Evolutionary conservation across 2,797 vertebrate genomes (phyloP), one percentile per base, ranked within the genome.

Genomic region (Macroramphosus scolopax): DNA sequence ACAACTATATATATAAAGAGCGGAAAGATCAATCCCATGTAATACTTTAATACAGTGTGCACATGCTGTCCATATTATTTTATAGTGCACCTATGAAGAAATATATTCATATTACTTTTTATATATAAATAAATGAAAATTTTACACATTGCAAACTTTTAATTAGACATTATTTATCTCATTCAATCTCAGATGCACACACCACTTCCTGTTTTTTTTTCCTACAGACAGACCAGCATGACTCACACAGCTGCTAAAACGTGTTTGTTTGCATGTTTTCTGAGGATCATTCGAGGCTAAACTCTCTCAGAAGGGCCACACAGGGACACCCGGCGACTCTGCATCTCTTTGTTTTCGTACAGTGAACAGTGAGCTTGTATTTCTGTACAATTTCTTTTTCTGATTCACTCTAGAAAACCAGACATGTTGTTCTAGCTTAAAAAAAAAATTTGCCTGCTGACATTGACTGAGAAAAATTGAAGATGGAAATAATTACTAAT

Each of bases 361-460:
- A 47, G 41, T 73, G 68, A 63, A 84, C 72, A 70, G 78, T 83
- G 74, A 80, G 57, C 63, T 79, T 65, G 84, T 88, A 84, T 84
- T 85, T 87, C 86, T 86, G 84, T 83, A 85, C 75, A 75, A 65
- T 66, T 58, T 69, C 41, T 66, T n/a, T 72, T 68, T 26, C 28
- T 52, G 76, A 72, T 82, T 80, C 54, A 72, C 52, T 69, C 29
- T 77, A 39, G 47, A 77, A 49, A 54, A 40, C 58, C 53, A 15
- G 17, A 39, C 18, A 40, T 70, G 63, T 79, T 66, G 57, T 66
- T 77, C 65, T 76, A n/a, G 74, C 63, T 53, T 52, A 52, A 60
- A 58, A 72, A 56, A 14, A 49, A 49, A 35, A 51, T 46, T 42
- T 66, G 72, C 74, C 66, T 83, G 75, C 69, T 56, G 45, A 28